Base-by-base conservation (phyloP, 1,140 invertebrate species). In the Eufriesea mexicana region DNA sequence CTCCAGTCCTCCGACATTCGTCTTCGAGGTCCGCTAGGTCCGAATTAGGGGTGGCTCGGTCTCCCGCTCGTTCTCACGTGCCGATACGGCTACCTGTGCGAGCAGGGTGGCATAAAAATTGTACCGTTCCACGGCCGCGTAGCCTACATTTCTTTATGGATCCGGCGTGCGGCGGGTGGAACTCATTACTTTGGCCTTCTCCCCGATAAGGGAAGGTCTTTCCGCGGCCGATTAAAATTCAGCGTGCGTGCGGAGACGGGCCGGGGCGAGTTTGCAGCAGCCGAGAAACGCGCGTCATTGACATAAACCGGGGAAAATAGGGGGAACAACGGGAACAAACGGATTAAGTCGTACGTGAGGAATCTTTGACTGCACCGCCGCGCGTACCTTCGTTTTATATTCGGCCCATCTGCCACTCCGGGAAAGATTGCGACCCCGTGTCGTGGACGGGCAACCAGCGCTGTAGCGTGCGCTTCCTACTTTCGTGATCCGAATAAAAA, bases 191-290 rank as follows among this genome's bases (percentile, higher is more conserved):
- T 85, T 68, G 79, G 66, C 84, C 75, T 85, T 85, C 79, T 62
- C 73, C 75, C 79, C 75, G 76, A 87, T 87, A 87, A 72, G 59
- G 74, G 84, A 35, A 76, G 59, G 62, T 64, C 73, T 73, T 68
- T 16, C 47, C 42, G 72, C 23, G 49, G 73, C 55, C 81, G 86
- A 89, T 89, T 85, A 87, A 89, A 89, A 89, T 89, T 87, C 86
- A 85, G 54, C 61, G 64, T 83, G 70, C 83, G 83, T 81, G 71
- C 75, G 64, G n/a, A n/a, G 71, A 74, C 78, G 71, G 35, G 62
- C 47, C 75, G 64, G 64, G 70, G 64, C 57, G 47, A 84, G 79
- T 75, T 81, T 84, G 42, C 71, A 75, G 67, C 54, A 68, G 59
- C 55, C 47, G 83, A 80, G 72, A 77, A 73, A 86, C 75, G 67